Base-by-base conservation (phyloP, 2,888 invertebrate genomes). In the Andrena flavipes region DNA sequence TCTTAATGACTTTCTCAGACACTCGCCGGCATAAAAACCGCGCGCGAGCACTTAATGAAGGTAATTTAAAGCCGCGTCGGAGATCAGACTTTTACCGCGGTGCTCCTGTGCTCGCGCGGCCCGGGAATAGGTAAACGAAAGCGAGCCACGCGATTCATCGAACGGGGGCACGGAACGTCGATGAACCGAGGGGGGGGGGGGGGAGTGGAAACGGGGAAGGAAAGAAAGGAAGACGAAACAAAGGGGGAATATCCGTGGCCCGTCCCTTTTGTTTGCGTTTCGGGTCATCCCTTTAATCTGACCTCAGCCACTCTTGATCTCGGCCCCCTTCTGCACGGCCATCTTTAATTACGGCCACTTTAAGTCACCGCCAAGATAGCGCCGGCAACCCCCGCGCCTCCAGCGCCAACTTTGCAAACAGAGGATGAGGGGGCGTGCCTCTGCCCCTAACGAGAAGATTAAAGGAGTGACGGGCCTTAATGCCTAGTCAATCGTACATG, bases 311-410 rank as follows among this genome's bases (percentile, higher is more conserved):
- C 42, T 56, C 80, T 59, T 49, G 76, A 82, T 82, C 72, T 48
- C 62, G 13, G 30, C 59, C 65, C 70, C 63, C 69, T 70, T 70
- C 63, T 2, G 33, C 67, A 76, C 84, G 72, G 86, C 90, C 88
- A 91, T 91, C 89, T 91, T 92, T 90, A 91, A 92, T 92, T 92
- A 91, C 89, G 86, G 85, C 85, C 89, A 90, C 90, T 91, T 84
- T 87, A 88, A 91, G 89, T 88, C 85, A 82, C 83, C 76, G 80
- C 75, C 65, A 75, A 79, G 76, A 78, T 67, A 75, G 69, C 77
- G 26, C 56, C 59, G n/a, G 10, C 29, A 42, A 49, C 72, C 69
- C 67, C 75, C 65, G 26, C n/a, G 33, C 30, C 59, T 30, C 63
- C 56, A 23, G 23, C 64, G 20, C 48, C n/a, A 68, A 83, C 75